These are phyloP conservation scores for Saccostrea echinata DNA, from an alignment of 1,140 invertebrate genomes.

Conservation along the genomic window DNA sequence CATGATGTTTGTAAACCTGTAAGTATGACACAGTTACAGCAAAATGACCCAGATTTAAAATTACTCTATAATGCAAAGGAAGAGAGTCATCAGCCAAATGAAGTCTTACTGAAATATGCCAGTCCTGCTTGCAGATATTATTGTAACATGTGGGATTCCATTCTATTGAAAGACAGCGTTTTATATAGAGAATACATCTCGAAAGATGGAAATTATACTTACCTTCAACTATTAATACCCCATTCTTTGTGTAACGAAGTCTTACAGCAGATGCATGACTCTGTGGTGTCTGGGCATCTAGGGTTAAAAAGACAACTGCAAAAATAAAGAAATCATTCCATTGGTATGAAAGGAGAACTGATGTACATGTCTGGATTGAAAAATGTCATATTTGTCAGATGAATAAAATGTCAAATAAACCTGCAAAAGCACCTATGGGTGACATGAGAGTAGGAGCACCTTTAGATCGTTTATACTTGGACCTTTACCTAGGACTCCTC, in stretches of 20 bases:
- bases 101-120: background rate
- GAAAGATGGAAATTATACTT: conserved; percentile 22
- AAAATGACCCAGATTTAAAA: conserved; percentile 43
- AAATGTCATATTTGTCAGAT: conserved; percentile 49
- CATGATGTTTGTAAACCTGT: background rate
- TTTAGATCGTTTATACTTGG: conserved; percentile 48
- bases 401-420: conserved; percentile 30
- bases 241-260: conserved; percentile 44
- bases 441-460: conserved; percentile 47
- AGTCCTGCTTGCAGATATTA: conserved; percentile 47
- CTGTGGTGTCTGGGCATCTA: conserved; percentile 54
- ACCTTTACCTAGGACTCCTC: conserved; percentile 36
- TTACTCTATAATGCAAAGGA: background rate
- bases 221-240: conserved; percentile 53
- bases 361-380: conserved; percentile 46
- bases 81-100: background rate
- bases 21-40: conserved; percentile 2
- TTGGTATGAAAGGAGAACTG: conserved; percentile 57
- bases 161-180: conserved; percentile 19
- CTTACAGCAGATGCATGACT: conserved; percentile 57
- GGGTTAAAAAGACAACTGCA: conserved; percentile 54
- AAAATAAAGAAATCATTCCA: conserved; percentile 53
- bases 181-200: conserved; percentile 21
- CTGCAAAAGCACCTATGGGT: conserved; percentile 10
- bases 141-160: conserved; percentile 38